phyloP scores from a whole-genome alignment of 2,113 vertebrate genomes.

The Dasypus novemcinctus region DNA sequence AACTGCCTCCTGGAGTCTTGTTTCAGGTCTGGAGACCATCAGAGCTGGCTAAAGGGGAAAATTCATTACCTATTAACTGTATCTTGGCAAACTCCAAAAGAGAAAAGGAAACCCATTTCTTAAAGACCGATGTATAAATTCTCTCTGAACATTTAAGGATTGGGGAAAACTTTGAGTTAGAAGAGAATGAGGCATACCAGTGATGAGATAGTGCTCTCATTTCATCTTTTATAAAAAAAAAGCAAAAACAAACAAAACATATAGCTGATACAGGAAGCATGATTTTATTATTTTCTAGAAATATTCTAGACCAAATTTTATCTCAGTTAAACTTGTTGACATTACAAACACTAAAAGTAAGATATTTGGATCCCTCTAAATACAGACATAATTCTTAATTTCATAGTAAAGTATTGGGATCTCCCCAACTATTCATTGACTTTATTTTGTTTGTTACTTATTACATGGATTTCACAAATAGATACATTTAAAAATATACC shows the following conservation, averaged over 20 bases:
- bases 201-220: not conserved
- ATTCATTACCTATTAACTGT: not conserved
- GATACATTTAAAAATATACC: not conserved
- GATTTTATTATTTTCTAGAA: slow-evolving; percentile 52
- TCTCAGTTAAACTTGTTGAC: slow-evolving; percentile 36
- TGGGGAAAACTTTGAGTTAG: slow-evolving; percentile 2
- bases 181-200: not conserved
- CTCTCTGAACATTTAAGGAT: not conserved
- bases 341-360: slow-evolving; percentile 51
- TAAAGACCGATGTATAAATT: not conserved
- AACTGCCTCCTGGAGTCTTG: not conserved
- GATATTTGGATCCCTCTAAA: slow-evolving; percentile 19
- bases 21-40: not conserved
- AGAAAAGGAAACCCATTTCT: not conserved
- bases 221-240: slow-evolving; percentile 44
- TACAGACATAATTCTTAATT: slow-evolving; percentile 36
- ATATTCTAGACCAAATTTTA: slow-evolving; percentile 13
- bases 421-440: not conserved
- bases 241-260: slow-evolving; percentile 36
- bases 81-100: not conserved
- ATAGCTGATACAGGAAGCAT: not conserved
- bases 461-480: slow-evolving; percentile 43
- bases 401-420: not conserved
- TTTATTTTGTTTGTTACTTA: slow-evolving; percentile 49
- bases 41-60: not conserved